A percentile compares a stretch with the other conserved stretches of the same genome.
phyloP scores from a whole-genome alignment of 2,797 vertebrate species.

The Menidia menidia region DNA sequence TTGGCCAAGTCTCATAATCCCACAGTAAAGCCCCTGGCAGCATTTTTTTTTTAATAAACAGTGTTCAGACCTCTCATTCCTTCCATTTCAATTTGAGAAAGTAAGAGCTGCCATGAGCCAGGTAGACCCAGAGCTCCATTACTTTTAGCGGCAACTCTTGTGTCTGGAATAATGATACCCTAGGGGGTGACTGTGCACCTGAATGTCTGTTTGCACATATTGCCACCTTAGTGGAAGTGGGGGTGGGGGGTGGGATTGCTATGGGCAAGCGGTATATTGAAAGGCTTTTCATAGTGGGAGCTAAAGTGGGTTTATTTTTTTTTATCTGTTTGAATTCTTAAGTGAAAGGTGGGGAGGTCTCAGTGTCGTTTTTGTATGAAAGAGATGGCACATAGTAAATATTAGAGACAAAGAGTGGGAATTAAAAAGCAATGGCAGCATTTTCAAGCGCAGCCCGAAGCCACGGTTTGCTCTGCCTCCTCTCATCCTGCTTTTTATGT shows the following conservation, averaged over 20 bases:
- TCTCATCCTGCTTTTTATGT: conserved; percentile 61
- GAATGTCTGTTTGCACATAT: conserved; percentile 75
- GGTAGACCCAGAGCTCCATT: conserved; percentile 71
- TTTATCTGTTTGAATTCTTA: conserved; percentile 66
- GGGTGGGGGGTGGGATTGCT: conserved; percentile 60
- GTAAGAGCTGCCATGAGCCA: conserved; percentile 56
- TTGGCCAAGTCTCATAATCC: conserved; percentile 71
- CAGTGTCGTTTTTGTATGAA: conserved; percentile 33
- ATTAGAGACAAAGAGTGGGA: conserved; percentile 57
- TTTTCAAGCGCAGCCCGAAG: conserved; percentile 56
- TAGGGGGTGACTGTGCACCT: conserved; percentile 55
- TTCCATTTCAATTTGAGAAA: conserved; percentile 67
- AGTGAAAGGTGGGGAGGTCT: conserved; percentile 50
- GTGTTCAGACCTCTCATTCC: conserved; percentile 61
- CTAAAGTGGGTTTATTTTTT: conserved; percentile 66
- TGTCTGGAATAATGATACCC: conserved; percentile 75
- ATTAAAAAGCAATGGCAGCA: conserved; percentile 68
- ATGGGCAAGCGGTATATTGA: conserved; percentile 61
- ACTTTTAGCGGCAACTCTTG: conserved; percentile 68
- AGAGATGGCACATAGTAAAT: conserved; percentile 45
- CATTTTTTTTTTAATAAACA: conserved; percentile 58
- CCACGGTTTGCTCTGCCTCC: conserved; percentile 69
- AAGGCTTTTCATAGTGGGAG: conserved; percentile 60
- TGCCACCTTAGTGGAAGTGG: conserved; percentile 52
- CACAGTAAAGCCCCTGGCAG: conserved; percentile 67